phyloP scores from a whole-genome alignment of 2,888 invertebrate species.

The Eustalomyia histrio region DNA sequence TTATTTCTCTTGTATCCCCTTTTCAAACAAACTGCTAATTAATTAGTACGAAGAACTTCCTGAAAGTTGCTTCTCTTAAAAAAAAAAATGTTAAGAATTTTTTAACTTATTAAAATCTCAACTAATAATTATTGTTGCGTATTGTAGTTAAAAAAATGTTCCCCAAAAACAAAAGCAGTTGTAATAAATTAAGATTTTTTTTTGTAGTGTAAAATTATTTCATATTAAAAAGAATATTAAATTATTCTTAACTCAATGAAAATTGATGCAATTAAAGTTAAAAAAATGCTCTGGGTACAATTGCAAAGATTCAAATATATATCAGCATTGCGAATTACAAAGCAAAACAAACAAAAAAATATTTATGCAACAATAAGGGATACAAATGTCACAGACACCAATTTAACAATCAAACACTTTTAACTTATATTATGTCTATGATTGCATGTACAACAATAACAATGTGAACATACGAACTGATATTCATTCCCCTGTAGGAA shows the following conservation, averaged over 20 bases:
- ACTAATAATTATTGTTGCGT: no score
- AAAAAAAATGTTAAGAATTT: no score
- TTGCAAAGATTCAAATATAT: conserved; percentile 18
- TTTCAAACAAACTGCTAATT: no score
- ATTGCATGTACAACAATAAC: neutral
- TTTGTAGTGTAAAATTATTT: neutral
- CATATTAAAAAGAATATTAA: conserved; percentile 34
- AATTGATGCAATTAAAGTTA: conserved; percentile 47
- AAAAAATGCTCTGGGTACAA: conserved; percentile 13
- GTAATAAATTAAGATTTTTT: no score
- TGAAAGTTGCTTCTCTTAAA: no score
- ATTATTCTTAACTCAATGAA: conserved; percentile 53
- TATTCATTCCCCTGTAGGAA: no score
- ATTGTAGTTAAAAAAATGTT: no score
- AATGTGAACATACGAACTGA: no score
- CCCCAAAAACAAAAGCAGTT: no score
- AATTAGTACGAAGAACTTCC: no score
- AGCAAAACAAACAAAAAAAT: conserved; percentile 8
- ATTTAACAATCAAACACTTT: conserved; percentile 59
- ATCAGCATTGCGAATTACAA: conserved; percentile 29
- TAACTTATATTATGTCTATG: conserved; percentile 38
- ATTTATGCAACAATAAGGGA: conserved; percentile 10
- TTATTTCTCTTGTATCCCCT: no score
- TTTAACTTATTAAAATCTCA: no score
- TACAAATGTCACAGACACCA: conserved; percentile 63